A percentile compares a stretch with the other conserved stretches of the same genome.
Conservation (phyloP, 2,113 vertebrate genomes). For the Aegotheles bennettii region DNA sequence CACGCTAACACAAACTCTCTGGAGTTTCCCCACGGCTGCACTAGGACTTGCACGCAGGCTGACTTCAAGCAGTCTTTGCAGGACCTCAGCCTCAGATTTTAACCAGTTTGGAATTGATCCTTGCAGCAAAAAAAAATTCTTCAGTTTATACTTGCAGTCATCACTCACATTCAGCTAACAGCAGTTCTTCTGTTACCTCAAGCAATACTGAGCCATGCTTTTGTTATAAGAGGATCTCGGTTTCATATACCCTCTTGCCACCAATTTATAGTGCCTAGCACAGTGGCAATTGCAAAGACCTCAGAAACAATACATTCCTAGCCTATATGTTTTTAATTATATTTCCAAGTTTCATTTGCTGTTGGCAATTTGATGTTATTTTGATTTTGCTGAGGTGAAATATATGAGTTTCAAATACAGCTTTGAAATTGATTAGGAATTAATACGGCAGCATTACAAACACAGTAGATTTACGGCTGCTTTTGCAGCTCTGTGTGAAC, state of each 20-base stretch:
- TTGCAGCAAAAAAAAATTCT: not conserved
- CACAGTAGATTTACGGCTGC: slow-evolving; percentile 14
- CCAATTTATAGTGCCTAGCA: slow-evolving; percentile 52
- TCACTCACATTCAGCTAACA: slow-evolving; percentile 48
- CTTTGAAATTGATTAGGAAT: slow-evolving; percentile 56
- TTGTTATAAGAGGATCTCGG: slow-evolving; percentile 51
- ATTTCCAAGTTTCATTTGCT: slow-evolving; percentile 53
- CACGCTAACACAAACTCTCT: not conserved
- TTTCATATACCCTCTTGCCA: slow-evolving; percentile 56
- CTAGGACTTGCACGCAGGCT: not conserved
- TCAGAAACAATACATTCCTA: slow-evolving; percentile 32
- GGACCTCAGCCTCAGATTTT: not conserved
- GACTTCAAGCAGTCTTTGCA: not conserved
- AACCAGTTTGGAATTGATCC: slow-evolving; percentile 13
- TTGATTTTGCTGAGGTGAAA: slow-evolving; percentile 43
- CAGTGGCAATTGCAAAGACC: slow-evolving; percentile 40
- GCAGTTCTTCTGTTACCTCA: slow-evolving; percentile 44
- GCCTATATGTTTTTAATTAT: slow-evolving; percentile 46
- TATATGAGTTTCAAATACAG: slow-evolving; percentile 32
- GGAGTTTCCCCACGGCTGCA: not conserved
- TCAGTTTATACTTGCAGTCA: slow-evolving; percentile 13
- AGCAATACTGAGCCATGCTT: slow-evolving; percentile 41
- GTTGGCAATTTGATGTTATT: slow-evolving; percentile 40
- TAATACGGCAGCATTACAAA: slow-evolving; percentile 43
- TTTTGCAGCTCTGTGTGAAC: not conserved